Percentiles rank a stretch among this genome's conserved stretches.
phyloP scores from a whole-genome alignment of 2,888 invertebrate genomes.

The Panopea generosa region DNA sequence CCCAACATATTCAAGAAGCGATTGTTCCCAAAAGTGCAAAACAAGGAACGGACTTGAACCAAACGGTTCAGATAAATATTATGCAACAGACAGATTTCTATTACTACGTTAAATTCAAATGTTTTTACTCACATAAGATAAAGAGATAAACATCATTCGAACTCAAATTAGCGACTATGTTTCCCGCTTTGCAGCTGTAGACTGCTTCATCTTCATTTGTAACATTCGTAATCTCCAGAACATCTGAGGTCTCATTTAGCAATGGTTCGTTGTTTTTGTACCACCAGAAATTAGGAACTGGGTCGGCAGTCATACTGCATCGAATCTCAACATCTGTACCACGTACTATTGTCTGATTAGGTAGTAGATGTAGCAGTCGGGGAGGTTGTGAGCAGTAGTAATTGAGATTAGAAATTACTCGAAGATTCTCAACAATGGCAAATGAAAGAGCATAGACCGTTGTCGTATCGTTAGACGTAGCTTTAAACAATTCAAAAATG shows the following conservation, averaged over 20 bases:
- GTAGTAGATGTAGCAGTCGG: neutral
- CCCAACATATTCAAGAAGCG: too few relatives aligned
- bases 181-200: conserved; percentile 46
- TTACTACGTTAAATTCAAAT: too few relatives aligned
- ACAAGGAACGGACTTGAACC: too few relatives aligned
- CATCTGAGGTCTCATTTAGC: neutral
- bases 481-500: conserved; percentile 25
- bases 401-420: neutral
- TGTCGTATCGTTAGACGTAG: conserved; percentile 14
- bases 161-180: conserved; percentile 54
- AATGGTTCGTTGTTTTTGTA: conserved; percentile 27
- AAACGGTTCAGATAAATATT: too few relatives aligned
- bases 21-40: too few relatives aligned
- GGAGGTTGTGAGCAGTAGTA: conserved; percentile 32
- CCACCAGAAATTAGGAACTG: conserved; percentile 44
- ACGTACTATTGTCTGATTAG: neutral
- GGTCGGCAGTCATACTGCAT: conserved; percentile 18
- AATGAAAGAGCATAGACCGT: conserved; percentile 3
- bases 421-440: neutral
- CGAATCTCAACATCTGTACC: neutral
- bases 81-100: too few relatives aligned
- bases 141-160: conserved; percentile 18
- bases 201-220: conserved; percentile 20
- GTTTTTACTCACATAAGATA: too few relatives aligned
- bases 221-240: conserved; percentile 32